Evolutionary conservation across 2,888 invertebrate species (phyloP), one percentile per base, ranked within the genome.

Genomic region (Ischnura elegans): DNA sequence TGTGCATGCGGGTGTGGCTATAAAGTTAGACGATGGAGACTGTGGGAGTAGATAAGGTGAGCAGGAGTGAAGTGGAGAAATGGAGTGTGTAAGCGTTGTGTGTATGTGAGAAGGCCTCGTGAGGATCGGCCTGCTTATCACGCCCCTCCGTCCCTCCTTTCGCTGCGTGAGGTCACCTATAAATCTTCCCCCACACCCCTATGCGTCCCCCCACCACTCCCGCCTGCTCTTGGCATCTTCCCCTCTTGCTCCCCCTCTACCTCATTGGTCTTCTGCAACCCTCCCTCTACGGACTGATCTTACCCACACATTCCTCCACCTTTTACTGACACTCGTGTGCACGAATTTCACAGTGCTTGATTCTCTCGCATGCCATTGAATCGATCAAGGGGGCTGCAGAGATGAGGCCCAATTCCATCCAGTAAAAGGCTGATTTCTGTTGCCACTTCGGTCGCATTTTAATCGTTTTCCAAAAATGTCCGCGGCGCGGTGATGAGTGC

Each of bases 121-220:
- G 42, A 43, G 25, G 55, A 84, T 47, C 36, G 21, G 2, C 19
- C 84, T 46, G n/a, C 86, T 87, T 93, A 45, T 47, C 85, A 55
- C 51, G n/a, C 93, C 87, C 86, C n/a, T 29, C 8, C 51, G 29
- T n/a, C 29, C 43, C 42, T 61, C 36, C 87, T 61, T 43, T n/a
- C 43, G 61, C 61, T 90, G 43, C 66, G 61, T 90, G 90, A 87
- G 87, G 87, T 61, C 90, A 25, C 90, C 61, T 90, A 90, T 90
- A 90, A 90, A 90, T 90, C 90, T 36, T 47, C 36, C 29, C 55
- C 87, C 87, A 21, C 51, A 55, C 51, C 42, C 51, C 51, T 51
- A 55, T 13, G 8, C 90, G 51, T 43, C 90, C 29, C 42, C 42
- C 90, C 90, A 25, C 29, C n/a, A n/a, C 25, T 19, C 36, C 76